Conservation (phyloP, 2,113 vertebrate genomes). For the Urocolius indicus region DNA sequence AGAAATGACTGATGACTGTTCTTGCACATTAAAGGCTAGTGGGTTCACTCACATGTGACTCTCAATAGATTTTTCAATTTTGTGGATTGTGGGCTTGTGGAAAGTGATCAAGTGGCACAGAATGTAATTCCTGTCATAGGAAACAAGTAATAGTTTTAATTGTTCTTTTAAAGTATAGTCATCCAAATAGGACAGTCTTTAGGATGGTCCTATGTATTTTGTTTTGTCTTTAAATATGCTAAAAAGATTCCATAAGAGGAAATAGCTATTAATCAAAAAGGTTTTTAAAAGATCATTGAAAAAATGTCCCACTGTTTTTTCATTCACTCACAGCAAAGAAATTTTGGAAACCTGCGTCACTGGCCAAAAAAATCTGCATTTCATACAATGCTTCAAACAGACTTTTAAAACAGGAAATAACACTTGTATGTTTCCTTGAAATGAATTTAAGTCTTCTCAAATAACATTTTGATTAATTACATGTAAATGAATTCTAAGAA, state of each 20-base stretch:
- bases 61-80: slow-evolving; percentile 49
- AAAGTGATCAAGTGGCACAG: neutral
- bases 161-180: neutral
- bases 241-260: neutral
- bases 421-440: slow-evolving; percentile 14
- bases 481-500: slow-evolving; percentile 50
- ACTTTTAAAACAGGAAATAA: slow-evolving; percentile 16
- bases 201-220: neutral
- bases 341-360: neutral
- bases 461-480: slow-evolving; percentile 34
- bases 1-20: neutral
- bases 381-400: neutral
- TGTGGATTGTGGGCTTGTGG: slow-evolving; percentile 12
- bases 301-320: neutral
- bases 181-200: neutral
- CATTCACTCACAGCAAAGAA: neutral
- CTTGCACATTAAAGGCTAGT: slow-evolving; percentile 1
- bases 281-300: neutral
- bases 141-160: neutral
- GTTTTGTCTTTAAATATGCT: neutral
- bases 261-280: neutral
- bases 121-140: neutral
- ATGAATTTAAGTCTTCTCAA: neutral
- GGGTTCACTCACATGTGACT: slow-evolving; percentile 24
- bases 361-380: neutral